These are phyloP conservation scores for Aethes cnicana DNA, from an alignment of 2,888 invertebrate species.

Conservation along the genomic window DNA sequence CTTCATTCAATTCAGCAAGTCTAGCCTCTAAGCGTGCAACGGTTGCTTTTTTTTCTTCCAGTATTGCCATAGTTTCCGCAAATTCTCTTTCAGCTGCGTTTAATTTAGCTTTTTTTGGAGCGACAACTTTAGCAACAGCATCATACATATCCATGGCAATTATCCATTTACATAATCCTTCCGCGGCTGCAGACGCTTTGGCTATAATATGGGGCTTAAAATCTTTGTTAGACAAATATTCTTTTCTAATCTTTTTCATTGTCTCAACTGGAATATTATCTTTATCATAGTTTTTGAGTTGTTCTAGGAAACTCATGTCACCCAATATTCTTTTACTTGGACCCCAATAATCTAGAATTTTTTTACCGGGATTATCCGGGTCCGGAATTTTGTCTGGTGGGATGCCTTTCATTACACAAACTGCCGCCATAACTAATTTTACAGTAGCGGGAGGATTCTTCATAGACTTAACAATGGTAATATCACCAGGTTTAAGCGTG, in stretches of 20 bases:
- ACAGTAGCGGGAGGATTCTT: slow-evolving; percentile 92
- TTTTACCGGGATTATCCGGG: slow-evolving; percentile 84
- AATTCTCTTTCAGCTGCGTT: slow-evolving; percentile 91
- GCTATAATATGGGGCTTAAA: slow-evolving; percentile 91
- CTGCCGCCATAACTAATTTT: slow-evolving; percentile 93
- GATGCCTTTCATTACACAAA: slow-evolving; percentile 92
- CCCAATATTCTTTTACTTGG: slow-evolving; percentile 91
- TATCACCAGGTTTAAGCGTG: slow-evolving; percentile 92
- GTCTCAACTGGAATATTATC: slow-evolving; percentile 89
- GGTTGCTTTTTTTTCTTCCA: slow-evolving; percentile 91
- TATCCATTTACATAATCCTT: slow-evolving; percentile 96
- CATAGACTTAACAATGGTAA: slow-evolving; percentile 93
- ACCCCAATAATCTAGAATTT: slow-evolving; percentile 91
- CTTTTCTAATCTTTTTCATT: slow-evolving; percentile 89
- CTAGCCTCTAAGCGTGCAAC: slow-evolving; percentile 89
- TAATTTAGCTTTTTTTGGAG: slow-evolving; percentile 92
- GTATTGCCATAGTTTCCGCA: slow-evolving; percentile 90
- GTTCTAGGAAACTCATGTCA: slow-evolving; percentile 90
- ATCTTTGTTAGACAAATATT: slow-evolving; percentile 88
- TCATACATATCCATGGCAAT: slow-evolving; percentile 95
- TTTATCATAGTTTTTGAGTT: slow-evolving; percentile 90
- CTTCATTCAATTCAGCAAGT: slow-evolving; percentile 86
- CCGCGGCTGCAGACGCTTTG: slow-evolving; percentile 96
- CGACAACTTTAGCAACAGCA: slow-evolving; percentile 90
- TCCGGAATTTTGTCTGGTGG: slow-evolving; percentile 90